phyloP scores from a whole-genome alignment of 1,140 invertebrate genomes.

The Lepidotrigona ventralis region DNA sequence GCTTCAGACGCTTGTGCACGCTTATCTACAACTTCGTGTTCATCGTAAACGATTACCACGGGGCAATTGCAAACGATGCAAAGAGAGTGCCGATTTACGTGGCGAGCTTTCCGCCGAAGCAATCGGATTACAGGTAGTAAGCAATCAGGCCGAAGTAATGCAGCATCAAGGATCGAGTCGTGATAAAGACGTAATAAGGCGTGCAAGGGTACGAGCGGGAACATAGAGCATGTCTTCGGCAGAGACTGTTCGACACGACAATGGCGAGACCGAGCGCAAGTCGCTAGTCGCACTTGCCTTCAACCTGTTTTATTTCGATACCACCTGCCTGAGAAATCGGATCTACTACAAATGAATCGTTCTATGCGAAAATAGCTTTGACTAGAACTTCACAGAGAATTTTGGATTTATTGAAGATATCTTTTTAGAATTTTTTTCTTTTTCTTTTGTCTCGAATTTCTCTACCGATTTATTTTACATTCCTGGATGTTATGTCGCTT shows the following conservation, averaged over 20 bases:
- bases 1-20: not conserved
- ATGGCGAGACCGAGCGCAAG: not conserved
- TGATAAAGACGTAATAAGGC: conserved; percentile 1
- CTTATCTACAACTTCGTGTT: conserved; percentile 1
- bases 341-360: not conserved
- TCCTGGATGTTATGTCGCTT: too few species aligned
- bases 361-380: not conserved
- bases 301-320: not conserved
- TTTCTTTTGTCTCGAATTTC: too few species aligned
- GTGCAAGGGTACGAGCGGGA: not conserved
- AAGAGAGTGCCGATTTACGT: conserved; percentile 7
- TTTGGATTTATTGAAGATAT: too few species aligned
- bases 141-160: not conserved
- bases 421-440: too few species aligned
- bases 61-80: not conserved
- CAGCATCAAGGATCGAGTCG: not conserved
- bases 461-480: too few species aligned
- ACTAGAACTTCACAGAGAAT: too few species aligned
- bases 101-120: not conserved
- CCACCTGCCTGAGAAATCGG: not conserved
- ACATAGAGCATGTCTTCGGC: not conserved
- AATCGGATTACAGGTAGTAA: conserved; percentile 4
- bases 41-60: not conserved
- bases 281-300: not conserved
- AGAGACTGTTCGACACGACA: not conserved